Evolutionary conservation across 1,140 invertebrate species (phyloP), one percentile per base, ranked within the genome.

Genomic region (Lasioglossum baleicum): DNA sequence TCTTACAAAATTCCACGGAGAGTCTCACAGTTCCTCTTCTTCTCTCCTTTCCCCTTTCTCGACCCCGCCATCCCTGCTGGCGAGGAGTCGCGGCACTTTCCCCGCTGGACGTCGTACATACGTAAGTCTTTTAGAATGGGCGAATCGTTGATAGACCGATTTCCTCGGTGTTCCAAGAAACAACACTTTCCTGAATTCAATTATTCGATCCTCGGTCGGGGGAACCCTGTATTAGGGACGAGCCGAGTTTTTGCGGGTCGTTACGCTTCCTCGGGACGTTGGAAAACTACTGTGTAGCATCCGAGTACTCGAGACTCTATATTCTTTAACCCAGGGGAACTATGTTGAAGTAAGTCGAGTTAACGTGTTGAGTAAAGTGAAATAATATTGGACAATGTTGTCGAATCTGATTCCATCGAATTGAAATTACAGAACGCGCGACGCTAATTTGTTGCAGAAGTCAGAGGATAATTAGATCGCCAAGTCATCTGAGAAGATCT

Each of bases 1-100:
- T 85, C 81, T 87, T 89, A 84, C 89, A 90, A 88, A 90, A 89
- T 82, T 87, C 78, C 81, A 80, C 83, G 60, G 67, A 82, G 83
- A 87, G 65, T 90, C 84, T 88, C 88, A 89, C 88, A 85, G 85
- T 88, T 84, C 77, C 80, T 74, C 64, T 65, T 77, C 80, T 31
- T 65, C 66, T 77, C 83, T 66, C 65, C 48, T 61, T 66, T 75
- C 81, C 66, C 83, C 66, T 71, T 72, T 72, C 66, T 42, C 83
- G 75, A 67, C 75, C 83, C 73, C 83, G 76, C 79, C 60, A 67
- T 85, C 63, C 58, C 68, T 53, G 51, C 7, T 63, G 82, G 56
- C 70, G 81, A 83, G 81, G 81, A 83, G 78, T 77, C 86, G 78
- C 81, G 51, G 78, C 80, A 90, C 88, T 90, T 90, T 90, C 88